Base-by-base conservation (phyloP, 92 coral and sea anemone species). In the Plumapathes pennacea region DNA sequence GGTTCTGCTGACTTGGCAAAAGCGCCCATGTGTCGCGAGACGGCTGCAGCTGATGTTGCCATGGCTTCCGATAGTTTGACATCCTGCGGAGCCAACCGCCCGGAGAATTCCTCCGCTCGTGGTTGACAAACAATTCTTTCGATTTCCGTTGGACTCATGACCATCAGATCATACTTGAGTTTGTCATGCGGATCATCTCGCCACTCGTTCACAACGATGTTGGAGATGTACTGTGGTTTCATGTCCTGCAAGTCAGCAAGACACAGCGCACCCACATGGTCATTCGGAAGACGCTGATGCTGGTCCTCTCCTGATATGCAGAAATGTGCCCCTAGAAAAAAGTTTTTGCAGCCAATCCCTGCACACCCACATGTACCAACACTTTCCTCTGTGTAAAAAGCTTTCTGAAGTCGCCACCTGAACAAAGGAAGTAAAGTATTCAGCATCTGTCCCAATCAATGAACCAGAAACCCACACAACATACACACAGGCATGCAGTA, bases 31-130 rank as follows among this genome's bases (percentile, higher is more conserved):
- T 90, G 86, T 30, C 69, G 72, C 12, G 89, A 85, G 28, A 86
- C 65, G 1, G 75, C 89, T 19, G 97, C 95, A 10, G 94, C 95
- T 29, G 97, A 90, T 12, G 90, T 69, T 76, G 90, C 90, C 95
- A 90, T 86, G 78, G 94, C 94, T 48, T 73, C 86, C 2, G 97
- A 90, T 3, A 90, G 72, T 39, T 66, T 64, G 42, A 90, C 48
- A 36, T 90, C 95, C 17, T 37, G 31, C 3, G 97, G 90, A 46
- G 82, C 61, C 46, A 82, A 46, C 18, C 66, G 80, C 21, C 71
- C 71, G 40, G 25, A 38, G 31, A 90, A 86, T 70, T 81, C 74
- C 2, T 44, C 60, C 32, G 80, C 94, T 7, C 32, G 46, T 10
- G 71, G 47, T 2, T 50, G 56, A 3, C 76, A 74, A 38, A 80